Conservation (phyloP, 2,113 vertebrate species). For the Mormyrus lacerda region DNA sequence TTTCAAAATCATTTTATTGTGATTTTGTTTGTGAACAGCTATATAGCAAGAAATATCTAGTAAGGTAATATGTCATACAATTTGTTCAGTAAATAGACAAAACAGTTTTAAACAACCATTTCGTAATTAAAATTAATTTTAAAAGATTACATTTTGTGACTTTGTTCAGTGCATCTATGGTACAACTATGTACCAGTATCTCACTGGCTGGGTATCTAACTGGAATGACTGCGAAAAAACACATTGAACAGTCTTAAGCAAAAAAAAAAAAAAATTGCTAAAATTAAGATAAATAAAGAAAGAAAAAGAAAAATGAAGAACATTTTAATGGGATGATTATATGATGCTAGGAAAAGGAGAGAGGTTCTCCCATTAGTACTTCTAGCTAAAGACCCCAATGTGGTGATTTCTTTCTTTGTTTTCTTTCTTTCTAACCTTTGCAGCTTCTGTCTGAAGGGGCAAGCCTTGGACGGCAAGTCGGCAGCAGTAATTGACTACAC, state of each 20-base stretch:
- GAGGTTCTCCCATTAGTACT: not conserved
- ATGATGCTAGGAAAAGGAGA: not conserved
- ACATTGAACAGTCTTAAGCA: not conserved
- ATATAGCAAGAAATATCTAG: not conserved
- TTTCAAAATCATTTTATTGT: not conserved
- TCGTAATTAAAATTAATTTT: not conserved
- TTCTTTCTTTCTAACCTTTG: slow-evolving; percentile 3
- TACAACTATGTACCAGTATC: not conserved
- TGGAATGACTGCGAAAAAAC: not conserved
- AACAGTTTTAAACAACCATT: not conserved
- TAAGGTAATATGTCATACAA: not conserved
- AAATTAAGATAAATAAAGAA: not conserved
- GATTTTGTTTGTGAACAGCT: not conserved
- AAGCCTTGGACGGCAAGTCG: slow-evolving; percentile 68
- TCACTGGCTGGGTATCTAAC: not conserved
- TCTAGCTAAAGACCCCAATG: not conserved
- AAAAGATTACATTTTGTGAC: not conserved
- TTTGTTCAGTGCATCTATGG: not conserved
- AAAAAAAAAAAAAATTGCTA: not conserved
- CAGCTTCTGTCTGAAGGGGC: slow-evolving; percentile 74
- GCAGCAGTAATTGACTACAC: slow-evolving; percentile 74
- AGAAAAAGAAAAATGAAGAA: not conserved
- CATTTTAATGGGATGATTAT: not conserved
- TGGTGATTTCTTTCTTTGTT: not conserved
- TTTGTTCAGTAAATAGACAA: not conserved